Evolutionary conservation across 1,140 invertebrate genomes (phyloP), one percentile per base, ranked within the genome.

Genomic region (Panagrolaimus sp.): DNA sequence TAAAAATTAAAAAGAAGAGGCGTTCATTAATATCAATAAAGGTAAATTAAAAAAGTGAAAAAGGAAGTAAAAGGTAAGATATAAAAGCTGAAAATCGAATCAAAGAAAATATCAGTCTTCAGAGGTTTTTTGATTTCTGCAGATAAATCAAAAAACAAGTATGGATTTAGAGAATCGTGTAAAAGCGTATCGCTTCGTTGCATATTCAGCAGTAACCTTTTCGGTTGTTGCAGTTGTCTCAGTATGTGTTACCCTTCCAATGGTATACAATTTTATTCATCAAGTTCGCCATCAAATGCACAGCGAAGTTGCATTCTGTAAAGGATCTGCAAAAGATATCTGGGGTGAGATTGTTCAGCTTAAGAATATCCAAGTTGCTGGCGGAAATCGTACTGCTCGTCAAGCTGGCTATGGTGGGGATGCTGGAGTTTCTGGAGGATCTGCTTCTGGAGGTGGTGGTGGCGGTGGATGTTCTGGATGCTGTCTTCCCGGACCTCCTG

Each of bases 131-230:
- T 9, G 8, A 8, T 9, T 9, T 8, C 8, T 15, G 15, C 15
- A 45, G 8, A 8, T 8, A 8, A n/a, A n/a, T n/a, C n/a, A n/a
- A n/a, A n/a, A n/a, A n/a, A n/a, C 48, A 52, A 69, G 21, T 45
- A 76, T 76, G 74, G 75, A 76, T 62, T 72, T 72, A 28, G 75
- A 76, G 64, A 58, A 67, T 26, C 71, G 75, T 55, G 73, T 72
- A 44, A 72, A 72, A 64, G 75, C 75, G 26, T 76, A 76, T 73
- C 70, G 73, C 46, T 76, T 74, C 68, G 73, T 76, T 67, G 75
- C 74, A 47, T 76, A 76, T 52, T 71, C 75, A 32, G 73, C 73
- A 46, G 75, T 76, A 46, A 64, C 52, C 44, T 76, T 76, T 67
- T 70, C 70, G 10, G 75, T 70, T 12, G 74, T 76, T 47, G 65